Evolutionary conservation across 2,113 vertebrate genomes (phyloP), one percentile per base, ranked within the genome.

Genomic region (Peromyscus maniculatus): DNA sequence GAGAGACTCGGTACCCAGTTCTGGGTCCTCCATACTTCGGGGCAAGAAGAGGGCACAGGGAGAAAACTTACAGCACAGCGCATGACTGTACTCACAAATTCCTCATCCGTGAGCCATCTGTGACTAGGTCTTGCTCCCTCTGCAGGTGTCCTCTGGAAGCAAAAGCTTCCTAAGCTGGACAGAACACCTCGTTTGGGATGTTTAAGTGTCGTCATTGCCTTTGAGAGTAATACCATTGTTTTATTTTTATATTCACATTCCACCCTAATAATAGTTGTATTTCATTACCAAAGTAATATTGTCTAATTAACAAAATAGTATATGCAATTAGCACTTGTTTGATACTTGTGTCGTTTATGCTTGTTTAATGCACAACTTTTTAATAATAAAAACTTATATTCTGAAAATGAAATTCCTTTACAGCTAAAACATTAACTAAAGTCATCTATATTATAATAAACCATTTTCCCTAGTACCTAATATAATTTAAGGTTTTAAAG

Each of bases 341-440:
- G 89, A 94, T 22, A 66, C n/a, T 19, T 88, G 6, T 75, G 39
- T 83, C 17, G 8, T 52, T 91, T 91, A 78, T 59, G 59, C 0
- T 92, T 96, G 22, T 67, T 91, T 91, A 88, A 72, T 82, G 43
- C 12, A n/a, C 79, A 88, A 43, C 46, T 92, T 97, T 95, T 89
- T 9, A 86, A 52, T 26, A 87, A n/a, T 26, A 74, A 64, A 93
- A 91, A 79, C 59, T 59, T 31, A 62, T 36, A 78, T 82, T 95
- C 36, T 77, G 46, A 77, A 87, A 88, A 64, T 74, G 5, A 89
- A 96, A 80, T 5, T 16, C 17, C 66, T 86, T 55, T 17, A 72
- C 31, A 11, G 11, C n/a, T 95, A 77, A 88, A 97, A 96, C 66
- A 19, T 94, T 92, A 93, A 91, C n/a, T 55, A 93, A 88, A 89